These are phyloP conservation scores for Podotricha telesiphe DNA, from an alignment of 2,888 invertebrate species.

Conservation along the genomic window DNA sequence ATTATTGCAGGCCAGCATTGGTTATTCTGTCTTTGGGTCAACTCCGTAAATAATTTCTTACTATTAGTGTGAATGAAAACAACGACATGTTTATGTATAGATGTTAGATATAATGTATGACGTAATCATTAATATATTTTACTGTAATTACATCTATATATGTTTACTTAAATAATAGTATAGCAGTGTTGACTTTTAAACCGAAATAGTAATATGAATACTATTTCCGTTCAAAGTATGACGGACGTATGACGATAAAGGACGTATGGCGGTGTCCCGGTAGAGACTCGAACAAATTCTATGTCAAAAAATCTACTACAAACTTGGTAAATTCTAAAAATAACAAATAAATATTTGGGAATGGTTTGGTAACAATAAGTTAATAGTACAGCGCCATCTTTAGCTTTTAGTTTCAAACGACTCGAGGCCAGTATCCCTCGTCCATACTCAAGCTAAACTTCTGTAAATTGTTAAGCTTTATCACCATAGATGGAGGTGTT, in stretches of 20 bases:
- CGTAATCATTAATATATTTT: too few relatives aligned
- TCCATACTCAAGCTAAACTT: neutral
- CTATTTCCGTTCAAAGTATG: too few relatives aligned
- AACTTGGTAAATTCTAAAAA: neutral
- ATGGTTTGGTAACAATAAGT: neutral
- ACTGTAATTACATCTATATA: too few relatives aligned
- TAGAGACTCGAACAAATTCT: neutral
- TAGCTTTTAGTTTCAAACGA: neutral
- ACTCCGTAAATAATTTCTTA: neutral
- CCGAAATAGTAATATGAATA: too few relatives aligned
- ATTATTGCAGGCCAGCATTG: neutral
- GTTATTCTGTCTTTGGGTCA: slow-evolving; percentile 13
- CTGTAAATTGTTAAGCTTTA: neutral
- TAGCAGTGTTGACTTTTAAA: too few relatives aligned
- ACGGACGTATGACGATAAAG: too few relatives aligned
- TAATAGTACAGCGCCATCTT: slow-evolving; percentile 13
- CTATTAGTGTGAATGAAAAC: neutral
- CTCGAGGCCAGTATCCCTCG: neutral
- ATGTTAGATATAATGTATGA: neutral
- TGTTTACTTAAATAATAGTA: too few relatives aligned
- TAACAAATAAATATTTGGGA: too few relatives aligned
- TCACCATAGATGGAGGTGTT: slow-evolving; percentile 3
- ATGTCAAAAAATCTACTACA: neutral
- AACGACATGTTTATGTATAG: neutral
- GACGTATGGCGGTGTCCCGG: too few relatives aligned